These are phyloP conservation scores for Nilaparvata lugens DNA, from an alignment of 1,140 invertebrate species.

Conservation along the genomic window DNA sequence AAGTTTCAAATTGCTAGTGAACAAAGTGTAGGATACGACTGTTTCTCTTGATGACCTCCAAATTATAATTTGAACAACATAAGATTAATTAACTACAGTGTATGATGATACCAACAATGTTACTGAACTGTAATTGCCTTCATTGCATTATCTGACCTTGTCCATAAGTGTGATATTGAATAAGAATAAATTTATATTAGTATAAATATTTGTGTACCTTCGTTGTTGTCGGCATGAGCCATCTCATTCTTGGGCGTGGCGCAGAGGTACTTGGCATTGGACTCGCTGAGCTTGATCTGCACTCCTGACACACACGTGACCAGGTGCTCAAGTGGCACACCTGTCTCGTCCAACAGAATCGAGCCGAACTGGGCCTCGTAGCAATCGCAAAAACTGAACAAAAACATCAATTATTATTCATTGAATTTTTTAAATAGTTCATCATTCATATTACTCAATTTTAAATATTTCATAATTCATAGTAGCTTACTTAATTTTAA, in stretches of 20 bases:
- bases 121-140: too few species aligned
- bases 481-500: too few species aligned
- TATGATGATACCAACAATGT: too few species aligned
- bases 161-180: too few species aligned
- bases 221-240: conserved; percentile 3
- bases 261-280: conserved; percentile 40
- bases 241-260: background rate
- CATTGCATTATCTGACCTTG: too few species aligned
- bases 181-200: too few species aligned
- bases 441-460: background rate
- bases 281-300: conserved; percentile 46
- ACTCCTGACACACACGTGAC: conserved; percentile 73
- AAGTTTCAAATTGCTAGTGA: too few species aligned
- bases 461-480: conserved; percentile 28
- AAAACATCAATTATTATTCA: conserved; percentile 13
- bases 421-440: background rate
- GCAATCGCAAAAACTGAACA: conserved; percentile 61
- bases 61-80: too few species aligned
- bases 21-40: too few species aligned
- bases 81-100: too few species aligned
- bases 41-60: too few species aligned
- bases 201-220: too few species aligned
- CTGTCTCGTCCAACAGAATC: conserved; percentile 45
- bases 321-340: conserved; percentile 77
- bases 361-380: conserved; percentile 59